Base-by-base conservation (phyloP, 1,140 invertebrate genomes). In the Ceratina japonica region DNA sequence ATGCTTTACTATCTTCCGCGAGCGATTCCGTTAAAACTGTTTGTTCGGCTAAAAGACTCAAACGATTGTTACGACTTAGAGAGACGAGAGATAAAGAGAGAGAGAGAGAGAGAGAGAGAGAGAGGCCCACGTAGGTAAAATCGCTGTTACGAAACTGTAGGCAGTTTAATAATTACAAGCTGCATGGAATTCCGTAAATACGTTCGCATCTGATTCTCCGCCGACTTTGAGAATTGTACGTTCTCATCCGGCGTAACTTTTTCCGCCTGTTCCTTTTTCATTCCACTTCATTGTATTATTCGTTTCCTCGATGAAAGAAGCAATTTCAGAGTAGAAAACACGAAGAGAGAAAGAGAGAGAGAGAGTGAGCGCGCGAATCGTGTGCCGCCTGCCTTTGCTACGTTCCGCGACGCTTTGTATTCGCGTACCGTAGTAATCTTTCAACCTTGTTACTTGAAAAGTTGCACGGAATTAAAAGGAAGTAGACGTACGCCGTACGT, bases 391-490 rank as follows among this genome's bases (percentile, higher is more conserved):
- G 20, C 7, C 49, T 70, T 68, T 69, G 62, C 20, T 54, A 16
- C 52, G 18, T 18, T 59, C n/a, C 27, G 4, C n/a, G 4, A 7
- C 16, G n/a, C 20, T 69, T 54, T 51, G 56, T 71, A 44, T 66
- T 54, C 52, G 51, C 68, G 51, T 31, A 81, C 70, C 62, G 18
- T n/a, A 54, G 37, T 20, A 10, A 44, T 58, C 63, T 66, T 66
- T 68, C 63, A 18, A 66, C 62, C 37, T 63, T 76, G 37, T 66
- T 69, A 49, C 22, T 51, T 44, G 24, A 51, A 76, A 59, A 61
- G 37, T 69, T 49, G 64, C 18, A 22, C 37, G 31, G 56, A 76
- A 76, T 76, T 76, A 59, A 61, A 61, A 69, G 52, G 16, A 27
- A 68, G 74, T 69, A 69, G 64, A 59, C 31, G 20, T 13, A 65